These are phyloP conservation scores for Sebastes diaconus DNA, from an alignment of 2,797 vertebrate species.

Conservation along the genomic window DNA sequence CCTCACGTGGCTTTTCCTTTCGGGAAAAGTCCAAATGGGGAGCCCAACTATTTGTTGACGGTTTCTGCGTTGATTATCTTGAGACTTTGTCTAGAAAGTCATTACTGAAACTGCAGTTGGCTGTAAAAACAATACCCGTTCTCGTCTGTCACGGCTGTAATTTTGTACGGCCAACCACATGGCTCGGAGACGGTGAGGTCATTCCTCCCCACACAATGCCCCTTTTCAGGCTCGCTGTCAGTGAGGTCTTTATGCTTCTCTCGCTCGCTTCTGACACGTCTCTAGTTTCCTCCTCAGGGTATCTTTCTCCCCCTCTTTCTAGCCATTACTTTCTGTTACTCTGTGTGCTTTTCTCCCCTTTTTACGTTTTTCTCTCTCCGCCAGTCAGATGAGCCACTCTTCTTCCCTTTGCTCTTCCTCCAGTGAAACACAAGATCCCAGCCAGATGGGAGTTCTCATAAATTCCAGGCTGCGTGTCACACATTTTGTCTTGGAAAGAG, in stretches of 20 bases:
- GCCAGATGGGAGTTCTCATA: conserved; percentile 60
- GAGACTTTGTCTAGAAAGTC: conserved; percentile 24
- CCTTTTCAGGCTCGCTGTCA: conserved; percentile 73
- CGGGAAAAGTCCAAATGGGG: not conserved
- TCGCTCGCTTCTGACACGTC: conserved; percentile 51
- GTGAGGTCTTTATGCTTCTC: conserved; percentile 75
- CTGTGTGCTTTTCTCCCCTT: not conserved
- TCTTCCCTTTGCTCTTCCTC: conserved; percentile 29
- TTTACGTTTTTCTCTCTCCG: conserved; percentile 22
- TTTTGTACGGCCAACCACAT: conserved; percentile 66
- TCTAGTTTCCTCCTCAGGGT: conserved; percentile 66
- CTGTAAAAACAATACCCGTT: conserved; percentile 54
- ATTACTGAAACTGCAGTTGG: conserved; percentile 39
- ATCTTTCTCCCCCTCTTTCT: conserved; percentile 13
- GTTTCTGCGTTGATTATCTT: conserved; percentile 41
- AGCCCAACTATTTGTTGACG: conserved; percentile 6
- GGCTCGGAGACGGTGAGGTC: conserved; percentile 76
- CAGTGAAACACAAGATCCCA: conserved; percentile 45
- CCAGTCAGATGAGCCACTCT: conserved; percentile 25
- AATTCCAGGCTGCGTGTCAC: conserved; percentile 59
- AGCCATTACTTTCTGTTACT: conserved; percentile 12
- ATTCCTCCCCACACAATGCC: conserved; percentile 71
- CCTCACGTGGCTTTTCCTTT: conserved; percentile 17
- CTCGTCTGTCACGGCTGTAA: conserved; percentile 61
- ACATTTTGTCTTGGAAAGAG: conserved; percentile 43